Percentiles rank a stretch among this genome's conserved stretches.
phyloP scores from a whole-genome alignment of 2,113 vertebrate genomes.

The Xiphias gladius region DNA sequence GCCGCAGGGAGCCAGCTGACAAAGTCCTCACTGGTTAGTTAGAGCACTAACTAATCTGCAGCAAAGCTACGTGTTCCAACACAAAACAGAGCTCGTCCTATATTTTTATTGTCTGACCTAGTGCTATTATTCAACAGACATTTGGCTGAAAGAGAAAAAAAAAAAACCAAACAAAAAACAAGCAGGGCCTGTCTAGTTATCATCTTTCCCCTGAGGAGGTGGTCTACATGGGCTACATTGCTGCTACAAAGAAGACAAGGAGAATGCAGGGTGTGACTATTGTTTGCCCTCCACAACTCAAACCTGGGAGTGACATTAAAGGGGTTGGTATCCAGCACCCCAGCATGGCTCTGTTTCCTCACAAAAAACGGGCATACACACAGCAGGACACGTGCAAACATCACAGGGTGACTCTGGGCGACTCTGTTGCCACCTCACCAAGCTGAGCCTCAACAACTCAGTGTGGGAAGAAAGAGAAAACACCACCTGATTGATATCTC shows the following conservation, averaged over 20 bases:
- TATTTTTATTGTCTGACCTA: not conserved
- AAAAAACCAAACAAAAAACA: not conserved
- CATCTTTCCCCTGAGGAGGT: slow-evolving; percentile 1
- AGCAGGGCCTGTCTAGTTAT: not conserved
- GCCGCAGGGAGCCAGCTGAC: slow-evolving; percentile 43
- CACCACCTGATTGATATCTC: not conserved
- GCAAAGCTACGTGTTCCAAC: not conserved
- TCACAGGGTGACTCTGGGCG: slow-evolving; percentile 26
- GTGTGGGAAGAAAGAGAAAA: not conserved
- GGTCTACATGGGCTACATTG: slow-evolving; percentile 5
- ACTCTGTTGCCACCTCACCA: slow-evolving; percentile 23
- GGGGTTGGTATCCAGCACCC: slow-evolving; percentile 18
- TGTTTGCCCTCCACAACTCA: slow-evolving; percentile 21
- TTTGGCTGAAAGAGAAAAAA: not conserved
- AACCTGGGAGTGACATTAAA: slow-evolving; percentile 45
- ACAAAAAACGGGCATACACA: not conserved
- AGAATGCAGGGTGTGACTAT: slow-evolving; percentile 53
- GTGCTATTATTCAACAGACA: not conserved
- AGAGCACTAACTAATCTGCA: slow-evolving; percentile 39
- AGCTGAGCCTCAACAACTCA: slow-evolving; percentile 27
- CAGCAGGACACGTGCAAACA: not conserved
- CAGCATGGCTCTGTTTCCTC: slow-evolving; percentile 1
- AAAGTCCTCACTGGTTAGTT: slow-evolving; percentile 31
- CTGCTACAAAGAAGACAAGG: not conserved
- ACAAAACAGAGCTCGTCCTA: slow-evolving; percentile 15